Base-by-base conservation (phyloP, 2,797 vertebrate genomes). In the Gallinago solitaria region DNA sequence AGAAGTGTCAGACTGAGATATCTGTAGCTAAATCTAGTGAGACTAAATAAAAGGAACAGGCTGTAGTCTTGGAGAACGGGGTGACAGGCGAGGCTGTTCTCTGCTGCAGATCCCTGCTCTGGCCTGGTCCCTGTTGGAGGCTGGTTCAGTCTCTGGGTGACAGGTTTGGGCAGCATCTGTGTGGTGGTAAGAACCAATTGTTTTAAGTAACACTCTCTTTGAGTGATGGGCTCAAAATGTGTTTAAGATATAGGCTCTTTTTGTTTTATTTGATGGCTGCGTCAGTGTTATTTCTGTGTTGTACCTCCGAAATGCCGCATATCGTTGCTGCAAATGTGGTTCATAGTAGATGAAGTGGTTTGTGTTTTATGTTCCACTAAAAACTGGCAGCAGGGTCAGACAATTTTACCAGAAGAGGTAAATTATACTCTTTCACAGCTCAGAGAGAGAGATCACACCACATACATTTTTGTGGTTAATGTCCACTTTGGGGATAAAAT, bases 401-500 rank as follows among this genome's bases (percentile, higher is more conserved):
- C 47, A 69, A 0, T 93, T 96, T 79, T 93, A 91, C 91, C 48
- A 59, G 89, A 95, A 95, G 94, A 92, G 54, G 92, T 94, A 88
- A 88, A 91, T 93, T 50, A 86, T 20, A 19, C 63, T 30, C 63
- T 93, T 95, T 93, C 33, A 18, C 63, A 76, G 69, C 61, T 89
- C 59, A 51, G 80, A 86, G 59, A 37, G 56, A 60, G 61, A n/a
- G 47, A 65, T 80, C 65, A 75, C 47, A 67, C 84, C 54, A 73
- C 65, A 12, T 81, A 69, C 15, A 6, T 92, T 96, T 92, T 93
- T 92, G 80, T 93, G 87, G 87, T 95, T 96, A 92, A 93, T 79
- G 96, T 95, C 95, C 94, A 95, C 76, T 83, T 95, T 84, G 89
- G 91, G 85, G 76, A 94, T 96, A 83, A 96, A 94, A 93, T 91